phyloP scores from a whole-genome alignment of 2,113 vertebrate species.

The Nesogale talazaci region DNA sequence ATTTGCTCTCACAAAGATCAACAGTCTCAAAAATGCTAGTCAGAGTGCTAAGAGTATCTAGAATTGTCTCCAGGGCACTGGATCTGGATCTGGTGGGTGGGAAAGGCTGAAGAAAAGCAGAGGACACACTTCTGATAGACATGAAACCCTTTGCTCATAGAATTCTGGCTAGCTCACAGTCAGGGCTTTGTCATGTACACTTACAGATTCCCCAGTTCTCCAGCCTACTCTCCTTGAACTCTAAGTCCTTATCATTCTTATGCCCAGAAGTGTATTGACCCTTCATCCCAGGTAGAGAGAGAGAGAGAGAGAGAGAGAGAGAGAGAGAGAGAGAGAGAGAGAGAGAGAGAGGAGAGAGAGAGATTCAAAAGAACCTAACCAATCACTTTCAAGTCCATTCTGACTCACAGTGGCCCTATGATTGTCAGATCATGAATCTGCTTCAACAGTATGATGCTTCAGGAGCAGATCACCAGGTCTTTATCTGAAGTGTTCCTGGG shows the following conservation, averaged over 20 bases:
- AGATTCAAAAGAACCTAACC: neutral
- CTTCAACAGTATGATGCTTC: neutral
- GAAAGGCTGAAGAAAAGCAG: rapidly evolving
- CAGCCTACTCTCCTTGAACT: neutral
- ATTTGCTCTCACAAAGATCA: too few species aligned
- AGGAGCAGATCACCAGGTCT: neutral
- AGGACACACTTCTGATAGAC: neutral
- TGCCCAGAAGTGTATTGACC: too few species aligned
- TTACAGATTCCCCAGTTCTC: neutral
- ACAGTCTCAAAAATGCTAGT: too few species aligned
- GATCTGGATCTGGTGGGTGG: too few species aligned
- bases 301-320: neutral
- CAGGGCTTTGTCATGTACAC: neutral
- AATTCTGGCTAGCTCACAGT: neutral
- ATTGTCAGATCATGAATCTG: too few species aligned
- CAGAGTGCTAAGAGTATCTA: too few species aligned
- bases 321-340: neutral
- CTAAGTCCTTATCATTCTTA: too few species aligned
- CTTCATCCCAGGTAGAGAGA: too few species aligned
- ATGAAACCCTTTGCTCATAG: neutral
- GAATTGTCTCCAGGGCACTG: too few species aligned
- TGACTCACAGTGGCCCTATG: neutral
- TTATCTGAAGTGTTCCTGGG: neutral
- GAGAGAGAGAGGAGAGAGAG: too few species aligned
- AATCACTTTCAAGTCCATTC: neutral